Evolutionary conservation across 30 jellyfish, hydroid and myxozoan species (phyloP), one percentile per base, ranked within the genome.

Genomic region (Sanderia malayensis): DNA sequence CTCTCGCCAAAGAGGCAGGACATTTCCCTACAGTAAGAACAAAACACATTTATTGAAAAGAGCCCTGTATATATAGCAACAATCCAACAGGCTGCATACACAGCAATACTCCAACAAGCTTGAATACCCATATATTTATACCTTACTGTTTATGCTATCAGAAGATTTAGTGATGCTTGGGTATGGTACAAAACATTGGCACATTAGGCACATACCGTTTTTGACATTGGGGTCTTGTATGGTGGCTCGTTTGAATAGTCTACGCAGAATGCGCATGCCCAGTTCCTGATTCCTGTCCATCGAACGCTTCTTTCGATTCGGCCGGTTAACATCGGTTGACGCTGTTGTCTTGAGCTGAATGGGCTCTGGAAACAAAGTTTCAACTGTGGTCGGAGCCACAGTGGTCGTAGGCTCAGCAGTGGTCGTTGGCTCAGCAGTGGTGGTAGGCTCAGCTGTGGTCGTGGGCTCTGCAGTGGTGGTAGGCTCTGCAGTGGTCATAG

Each of bases 1-100:
- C 86, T 73, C 81, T 87, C 2, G 92, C 84, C 71, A 87, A 44
- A 18, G 96, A 79, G 23, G 96, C 95, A 7, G 96, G 95, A 31
- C 96, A 87, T 6, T 65, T 11, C 1, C 30, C 95, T 83, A 31
- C 6, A n/a, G n/a, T n/a, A n/a, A n/a, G n/a, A n/a, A n/a, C n/a
- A n/a, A n/a, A n/a, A n/a, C n/a, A n/a, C n/a, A n/a, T n/a, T n/a
- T n/a, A n/a, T n/a, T n/a, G n/a, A n/a, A n/a, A n/a, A n/a, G n/a
- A n/a, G n/a, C n/a, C n/a, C n/a, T n/a, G n/a, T n/a, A n/a, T n/a
- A n/a, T n/a, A n/a, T n/a, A n/a, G n/a, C n/a, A n/a, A n/a, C n/a
- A n/a, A n/a, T n/a, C n/a, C n/a, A n/a, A n/a, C n/a, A n/a, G n/a
- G n/a, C n/a, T n/a, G n/a, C n/a, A n/a, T n/a, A n/a, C n/a, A n/a